A percentile compares a stretch with the other conserved stretches of the same genome.
These are phyloP conservation scores for Nipponia nippon DNA, from an alignment of 2,113 vertebrate genomes.

Conservation along the genomic window DNA sequence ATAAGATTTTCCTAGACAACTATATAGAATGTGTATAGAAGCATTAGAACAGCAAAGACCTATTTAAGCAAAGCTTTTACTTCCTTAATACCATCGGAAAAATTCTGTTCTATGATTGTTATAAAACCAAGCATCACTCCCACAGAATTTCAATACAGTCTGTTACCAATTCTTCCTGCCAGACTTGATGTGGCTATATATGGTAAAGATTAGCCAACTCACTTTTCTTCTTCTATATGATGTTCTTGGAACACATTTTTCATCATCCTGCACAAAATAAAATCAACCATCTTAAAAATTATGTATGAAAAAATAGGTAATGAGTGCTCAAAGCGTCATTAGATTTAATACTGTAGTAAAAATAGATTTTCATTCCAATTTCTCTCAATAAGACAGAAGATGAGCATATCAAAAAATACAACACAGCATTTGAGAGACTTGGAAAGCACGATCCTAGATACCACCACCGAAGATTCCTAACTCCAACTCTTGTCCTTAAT, in stretches of 20 bases:
- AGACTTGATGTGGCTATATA: neutral
- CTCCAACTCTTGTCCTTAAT: neutral
- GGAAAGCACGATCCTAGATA: neutral
- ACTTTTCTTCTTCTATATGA: constrained; percentile 83
- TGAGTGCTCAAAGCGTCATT: neutral
- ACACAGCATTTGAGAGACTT: neutral
- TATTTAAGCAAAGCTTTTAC: neutral
- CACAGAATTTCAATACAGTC: neutral
- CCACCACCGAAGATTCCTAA: neutral
- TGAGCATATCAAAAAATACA: neutral
- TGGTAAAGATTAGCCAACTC: neutral
- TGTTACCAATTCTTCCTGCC: neutral
- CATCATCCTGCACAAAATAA: constrained; percentile 77
- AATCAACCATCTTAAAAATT: neutral
- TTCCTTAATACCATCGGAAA: neutral
- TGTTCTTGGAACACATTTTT: constrained; percentile 81
- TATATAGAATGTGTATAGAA: neutral
- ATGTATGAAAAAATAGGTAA: neutral
- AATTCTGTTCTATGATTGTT: neutral
- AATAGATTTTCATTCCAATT: neutral
- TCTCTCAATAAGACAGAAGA: neutral
- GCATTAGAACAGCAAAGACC: neutral
- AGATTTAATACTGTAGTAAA: neutral
- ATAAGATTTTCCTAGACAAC: neutral
- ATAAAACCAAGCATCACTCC: neutral